Evolutionary conservation across 2,113 vertebrate genomes (phyloP), one percentile per base, ranked within the genome.

Genomic region (Dermatemys mawii): DNA sequence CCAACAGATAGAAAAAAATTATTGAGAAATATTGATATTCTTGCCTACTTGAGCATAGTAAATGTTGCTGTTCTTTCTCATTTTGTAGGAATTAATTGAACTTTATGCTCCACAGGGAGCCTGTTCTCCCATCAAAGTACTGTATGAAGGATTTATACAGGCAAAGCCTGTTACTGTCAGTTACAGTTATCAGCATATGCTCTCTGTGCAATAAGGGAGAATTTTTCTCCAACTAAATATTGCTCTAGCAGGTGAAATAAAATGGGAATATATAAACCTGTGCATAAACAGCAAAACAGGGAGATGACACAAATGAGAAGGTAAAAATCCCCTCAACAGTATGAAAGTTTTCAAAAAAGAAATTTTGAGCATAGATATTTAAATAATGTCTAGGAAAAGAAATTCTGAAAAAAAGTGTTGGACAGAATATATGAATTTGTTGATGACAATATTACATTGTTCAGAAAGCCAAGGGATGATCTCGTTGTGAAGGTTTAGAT

Each of bases 401-500:
- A 90, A 32, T 81, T 91, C 88, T 32, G 1, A 55, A 67, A 89
- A 90, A 50, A 29, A 3, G 2, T 93, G 84, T 93, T 82, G 32
- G 26, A 46, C 5, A 14, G 35, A 80, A 8, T 79, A 14, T 13
- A 24, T 1, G 55, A 57, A 11, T 2, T 9, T 85, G 21, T 57
- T 83, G 82, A 38, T 86, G 46, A 35, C 86, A 96, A n/a, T 67
- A 67, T 67, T 67, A n/a, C 2, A 48, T 8, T 8, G 38, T 73
- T 93, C 57, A 95, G 78, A 86, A 82, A 92, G 86, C 11, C 67
- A 84, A 26, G 26, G 27, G n/a, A 6, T 6, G 8, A 11, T 91
- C 60, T 90, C 26, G 49, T 91, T 95, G 86, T 85, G 81, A 92
- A 51, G 27, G 54, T 24, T 53, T 35, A 82, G 60, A 92, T 92